A percentile compares a stretch with the other conserved stretches of the same genome.
Evolutionary conservation across 2,113 vertebrate genomes (phyloP).

Genomic region (Petrocephalus microphthalmus): DNA sequence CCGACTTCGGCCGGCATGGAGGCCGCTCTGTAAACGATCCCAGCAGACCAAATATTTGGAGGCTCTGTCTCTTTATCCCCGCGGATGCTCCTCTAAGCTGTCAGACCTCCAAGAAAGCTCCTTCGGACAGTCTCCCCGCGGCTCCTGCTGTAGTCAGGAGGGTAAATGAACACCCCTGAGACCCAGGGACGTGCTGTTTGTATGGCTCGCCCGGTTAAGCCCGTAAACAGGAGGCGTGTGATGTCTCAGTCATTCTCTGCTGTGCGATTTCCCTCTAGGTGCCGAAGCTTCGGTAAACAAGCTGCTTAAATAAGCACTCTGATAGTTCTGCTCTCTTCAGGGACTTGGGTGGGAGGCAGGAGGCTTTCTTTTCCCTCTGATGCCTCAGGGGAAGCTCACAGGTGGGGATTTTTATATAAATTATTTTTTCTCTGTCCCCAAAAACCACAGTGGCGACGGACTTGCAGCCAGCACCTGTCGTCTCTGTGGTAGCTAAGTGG

Average conservation of each 20-base stretch:
- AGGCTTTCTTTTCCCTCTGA: not conserved
- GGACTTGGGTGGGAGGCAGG: not conserved
- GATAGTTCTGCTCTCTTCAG: not conserved
- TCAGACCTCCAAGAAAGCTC: not conserved
- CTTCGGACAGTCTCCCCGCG: not conserved
- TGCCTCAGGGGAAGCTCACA: not conserved
- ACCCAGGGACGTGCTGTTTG: not conserved
- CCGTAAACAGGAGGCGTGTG: not conserved
- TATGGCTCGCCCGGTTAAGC: not conserved
- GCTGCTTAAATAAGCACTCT: conserved; percentile 4
- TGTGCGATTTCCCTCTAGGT: conserved; percentile 20
- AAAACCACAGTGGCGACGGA: conserved; percentile 32
- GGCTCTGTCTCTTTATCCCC: not conserved
- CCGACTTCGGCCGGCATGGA: not conserved
- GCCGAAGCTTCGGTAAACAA: conserved; percentile 13
- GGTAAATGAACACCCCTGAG: not conserved
- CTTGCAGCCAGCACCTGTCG: not conserved
- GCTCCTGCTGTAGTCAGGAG: not conserved
- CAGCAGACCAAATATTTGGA: conserved; percentile 8
- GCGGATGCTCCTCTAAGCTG: not conserved
- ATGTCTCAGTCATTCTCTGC: not conserved
- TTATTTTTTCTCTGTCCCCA: conserved; percentile 49
- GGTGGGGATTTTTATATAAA: conserved; percentile 18
- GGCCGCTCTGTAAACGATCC: not conserved
- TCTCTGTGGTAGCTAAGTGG: not conserved